phyloP scores from a whole-genome alignment of 2,888 invertebrate species.

The Physocephala rufipes region DNA sequence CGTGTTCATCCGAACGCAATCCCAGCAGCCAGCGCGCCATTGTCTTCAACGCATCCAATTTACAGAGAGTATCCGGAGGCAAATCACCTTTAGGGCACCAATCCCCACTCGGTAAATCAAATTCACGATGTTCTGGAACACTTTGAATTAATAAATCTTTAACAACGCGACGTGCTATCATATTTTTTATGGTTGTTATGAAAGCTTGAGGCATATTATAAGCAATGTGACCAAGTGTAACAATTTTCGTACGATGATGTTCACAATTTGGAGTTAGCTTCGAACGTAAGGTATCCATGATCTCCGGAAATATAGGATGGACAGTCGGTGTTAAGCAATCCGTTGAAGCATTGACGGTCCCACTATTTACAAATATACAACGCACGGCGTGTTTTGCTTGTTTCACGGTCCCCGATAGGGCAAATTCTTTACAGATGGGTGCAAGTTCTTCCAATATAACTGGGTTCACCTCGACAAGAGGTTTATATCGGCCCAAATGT shows the following conservation, averaged over 20 bases:
- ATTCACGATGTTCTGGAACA: constrained; percentile 68
- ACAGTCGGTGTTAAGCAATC: constrained; percentile 52
- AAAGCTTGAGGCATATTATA: constrained; percentile 91
- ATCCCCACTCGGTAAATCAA: constrained; percentile 54
- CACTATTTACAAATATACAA: constrained; percentile 88
- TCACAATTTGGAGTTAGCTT: constrained; percentile 79
- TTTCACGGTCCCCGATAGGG: constrained; percentile 89
- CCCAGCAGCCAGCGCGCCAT: constrained; percentile 97
- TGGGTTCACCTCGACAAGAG: constrained; percentile 81
- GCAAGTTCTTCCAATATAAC: constrained; percentile 80
- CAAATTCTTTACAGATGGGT: constrained; percentile 87
- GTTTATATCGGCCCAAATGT: constrained; percentile 86
- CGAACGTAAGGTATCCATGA: constrained; percentile 80
- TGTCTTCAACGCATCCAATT: constrained; percentile 93
- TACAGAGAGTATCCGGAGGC: constrained; percentile 90
- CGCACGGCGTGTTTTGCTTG: constrained; percentile 96
- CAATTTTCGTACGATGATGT: constrained; percentile 92
- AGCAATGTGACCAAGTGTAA: constrained; percentile 93
- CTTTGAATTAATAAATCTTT: constrained; percentile 93
- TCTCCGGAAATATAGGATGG: constrained; percentile 82
- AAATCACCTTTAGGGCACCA: constrained; percentile 90
- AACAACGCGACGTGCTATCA: constrained; percentile 94
- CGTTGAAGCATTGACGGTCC: constrained; percentile 41
- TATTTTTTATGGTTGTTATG: constrained; percentile 89
- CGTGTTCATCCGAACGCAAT: constrained; percentile 84